Evolutionary conservation across 2,113 vertebrate species (phyloP), one percentile per base, ranked within the genome.

Genomic region (Pituophis catenifer): DNA sequence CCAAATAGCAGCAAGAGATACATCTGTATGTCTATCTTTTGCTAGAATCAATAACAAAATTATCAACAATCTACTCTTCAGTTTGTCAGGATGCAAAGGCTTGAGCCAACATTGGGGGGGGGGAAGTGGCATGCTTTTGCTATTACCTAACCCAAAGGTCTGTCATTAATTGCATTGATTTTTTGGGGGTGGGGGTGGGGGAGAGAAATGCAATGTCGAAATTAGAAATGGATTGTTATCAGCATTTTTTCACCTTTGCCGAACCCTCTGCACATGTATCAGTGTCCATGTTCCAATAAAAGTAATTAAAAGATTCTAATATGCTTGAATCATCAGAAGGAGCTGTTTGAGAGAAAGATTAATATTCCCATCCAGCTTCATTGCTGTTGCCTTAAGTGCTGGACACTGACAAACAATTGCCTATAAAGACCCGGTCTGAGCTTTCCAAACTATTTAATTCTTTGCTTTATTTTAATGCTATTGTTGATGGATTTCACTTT

Each of bases 231-330:
- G 91, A 95, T 95, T 89, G 21, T 81, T 94, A 91, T 91, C 57
- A 94, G 92, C 2, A 59, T 58, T 94, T 93, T 94, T 91, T 93
- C 90, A 93, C 88, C 65, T 91, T 95, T 92, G 92, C 95, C 89
- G 53, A 52, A 65, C 17, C 23, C 3, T 26, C 52, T 38, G 11
- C 21, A 10, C 48, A 62, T 50, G 38, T 50, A 95, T 44, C 26
- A 93, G 92, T 90, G 21, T 23, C n/a, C 8, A 89, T 89, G 0
- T 92, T 96, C 88, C 86, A 93, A 94, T 55, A 96, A 91, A 95
- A 94, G 93, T 96, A 95, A 96, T 96, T 96, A 95, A 95, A 96
- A 29, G 8, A 94, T 53, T 88, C 92, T 94, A 96, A 93, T 93
- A 87, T 94, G 52, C 89, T 19, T 65, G 52, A 94, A 91, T 86